A percentile compares a stretch with the other conserved stretches of the same genome.
Evolutionary conservation across 2,888 invertebrate genomes (phyloP).

Genomic region (Pilophorus perplexus): DNA sequence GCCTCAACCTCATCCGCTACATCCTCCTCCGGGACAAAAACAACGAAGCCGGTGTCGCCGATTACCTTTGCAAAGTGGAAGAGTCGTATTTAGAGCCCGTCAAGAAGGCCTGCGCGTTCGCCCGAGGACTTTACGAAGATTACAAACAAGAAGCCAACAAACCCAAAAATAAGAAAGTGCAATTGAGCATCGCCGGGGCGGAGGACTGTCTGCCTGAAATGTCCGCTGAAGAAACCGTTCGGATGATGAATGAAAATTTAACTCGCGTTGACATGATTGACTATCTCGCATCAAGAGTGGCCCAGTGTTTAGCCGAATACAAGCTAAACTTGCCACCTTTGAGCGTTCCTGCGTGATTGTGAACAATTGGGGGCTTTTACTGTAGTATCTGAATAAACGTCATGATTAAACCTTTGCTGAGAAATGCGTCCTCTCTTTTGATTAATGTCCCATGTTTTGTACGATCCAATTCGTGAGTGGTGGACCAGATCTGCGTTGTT

Average conservation of each 20-base stretch:
- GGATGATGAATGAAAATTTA: slow-evolving; percentile 20
- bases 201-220: slow-evolving; percentile 11
- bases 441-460: not conserved
- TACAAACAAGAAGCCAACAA: slow-evolving; percentile 6
- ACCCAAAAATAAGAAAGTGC: not conserved
- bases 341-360: not conserved
- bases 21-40: slow-evolving; percentile 16
- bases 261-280: slow-evolving; percentile 25
- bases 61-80: not conserved
- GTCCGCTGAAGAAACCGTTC: slow-evolving; percentile 2
- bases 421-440: no score
- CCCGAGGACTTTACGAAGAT: slow-evolving; percentile 22
- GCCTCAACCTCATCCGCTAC: slow-evolving; percentile 13
- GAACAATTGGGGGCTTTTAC: not conserved
- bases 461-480: no score
- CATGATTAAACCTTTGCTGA: no score
- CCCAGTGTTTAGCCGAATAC: slow-evolving; percentile 17
- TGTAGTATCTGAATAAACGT: no score
- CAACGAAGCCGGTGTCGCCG: slow-evolving; percentile 2
- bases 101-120: slow-evolving; percentile 16
- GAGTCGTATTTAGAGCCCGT: slow-evolving; percentile 24
- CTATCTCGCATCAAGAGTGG: slow-evolving; percentile 6
- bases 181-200: slow-evolving; percentile 9
- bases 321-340: slow-evolving; percentile 12
- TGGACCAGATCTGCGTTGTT: no score